Evolutionary conservation across 2,797 vertebrate species (phyloP).

Genomic region (Typhlichthys subterraneus): DNA sequence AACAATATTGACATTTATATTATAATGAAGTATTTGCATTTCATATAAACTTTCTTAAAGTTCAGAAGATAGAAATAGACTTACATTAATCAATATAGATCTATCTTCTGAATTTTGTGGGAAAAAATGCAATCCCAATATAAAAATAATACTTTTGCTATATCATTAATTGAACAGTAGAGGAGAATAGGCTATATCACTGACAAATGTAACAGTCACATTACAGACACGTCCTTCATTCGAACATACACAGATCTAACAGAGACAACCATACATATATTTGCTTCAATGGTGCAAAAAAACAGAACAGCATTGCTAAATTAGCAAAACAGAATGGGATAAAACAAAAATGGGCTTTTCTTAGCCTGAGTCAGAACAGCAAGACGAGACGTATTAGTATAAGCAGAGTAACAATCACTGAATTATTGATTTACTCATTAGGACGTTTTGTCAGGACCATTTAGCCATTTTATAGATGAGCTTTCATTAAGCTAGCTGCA

Average conservation of each 20-base stretch:
- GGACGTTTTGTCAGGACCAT: constrained; percentile 95
- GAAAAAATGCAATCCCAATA: too few species aligned
- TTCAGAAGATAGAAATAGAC: too few species aligned
- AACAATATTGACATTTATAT: too few species aligned
- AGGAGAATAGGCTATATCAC: not conserved
- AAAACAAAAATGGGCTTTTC: constrained; percentile 76
- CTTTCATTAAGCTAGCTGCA: constrained; percentile 85
- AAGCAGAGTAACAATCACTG: constrained; percentile 92
- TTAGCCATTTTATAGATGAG: constrained; percentile 94
- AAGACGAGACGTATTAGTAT: constrained; percentile 81
- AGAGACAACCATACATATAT: constrained; percentile 60
- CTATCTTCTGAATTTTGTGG: too few species aligned
- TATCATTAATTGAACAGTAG: too few species aligned
- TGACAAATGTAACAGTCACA: not conserved
- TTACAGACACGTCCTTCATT: not conserved
- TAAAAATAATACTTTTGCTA: not conserved
- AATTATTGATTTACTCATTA: constrained; percentile 92
- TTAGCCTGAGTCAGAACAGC: constrained; percentile 63
- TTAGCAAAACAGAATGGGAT: constrained; percentile 60
- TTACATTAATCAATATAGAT: too few species aligned
- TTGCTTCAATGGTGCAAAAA: constrained; percentile 17
- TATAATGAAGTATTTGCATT: too few species aligned
- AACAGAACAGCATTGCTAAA: constrained; percentile 70
- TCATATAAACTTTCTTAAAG: too few species aligned
- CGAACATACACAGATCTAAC: constrained; percentile 21